Base-by-base conservation (phyloP, 2,797 vertebrate genomes). In the Sebastiscus albofasciatus region DNA sequence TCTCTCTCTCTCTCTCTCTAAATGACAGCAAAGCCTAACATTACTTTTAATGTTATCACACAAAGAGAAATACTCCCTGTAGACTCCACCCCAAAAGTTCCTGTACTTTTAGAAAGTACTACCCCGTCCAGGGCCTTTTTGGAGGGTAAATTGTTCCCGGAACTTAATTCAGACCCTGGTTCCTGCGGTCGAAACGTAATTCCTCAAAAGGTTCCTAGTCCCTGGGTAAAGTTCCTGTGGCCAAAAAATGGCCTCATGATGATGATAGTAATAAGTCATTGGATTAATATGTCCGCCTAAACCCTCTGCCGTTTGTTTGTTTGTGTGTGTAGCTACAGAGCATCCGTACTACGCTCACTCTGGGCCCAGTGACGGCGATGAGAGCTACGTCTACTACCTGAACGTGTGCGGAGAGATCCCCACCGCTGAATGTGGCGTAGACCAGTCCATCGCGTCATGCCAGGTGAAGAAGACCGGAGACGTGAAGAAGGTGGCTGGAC, bases 371-470 rank as follows among this genome's bases (percentile, higher is more conserved):
- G 95, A 91, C 1, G 94, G 90, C 0, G 82, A 79, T 4, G 96
- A 96, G 3, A 89, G 87, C 46, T 99, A 99, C 87, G 9, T 65
- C 1, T 99, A 96, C 91, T 98, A 97, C 89, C 89, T 99, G 93
- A 98, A 97, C 0, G 81, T 98, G 55, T 99, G 98, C 12, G 97
- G 96, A 6, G 75, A 56, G 29, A 81, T 91, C 1, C 39, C 22
- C 33, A 87, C 81, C 0, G 22, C 46, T 0, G 10, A 75, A 18
- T 99, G 98, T 70, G 75, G 22, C 0, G 52, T 73, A 0, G 68
- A 39, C 1, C 3, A 0, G 0, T 95, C 26, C 0, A 27, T 95
- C 29, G 97, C 97, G 0, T 94, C 96, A 72, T 99, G 98, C 79
- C 98, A 99, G 92, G 88, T 96, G 74, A 99, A 99, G 82, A 31